Conservation (phyloP, 2,797 vertebrate species). For the Varecia variegata region DNA sequence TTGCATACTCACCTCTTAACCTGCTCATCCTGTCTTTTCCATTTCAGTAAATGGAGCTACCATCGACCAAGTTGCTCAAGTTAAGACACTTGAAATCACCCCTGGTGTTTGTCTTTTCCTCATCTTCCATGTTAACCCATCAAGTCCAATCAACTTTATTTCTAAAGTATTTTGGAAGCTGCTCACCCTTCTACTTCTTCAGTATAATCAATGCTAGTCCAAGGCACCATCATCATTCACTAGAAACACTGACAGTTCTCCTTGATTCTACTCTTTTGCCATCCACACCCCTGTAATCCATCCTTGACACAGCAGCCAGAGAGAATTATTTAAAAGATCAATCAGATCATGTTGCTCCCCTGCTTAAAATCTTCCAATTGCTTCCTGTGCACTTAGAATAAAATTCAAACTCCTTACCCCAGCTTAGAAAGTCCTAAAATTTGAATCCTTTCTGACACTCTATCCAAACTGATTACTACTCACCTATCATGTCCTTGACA, state of each 20-base stretch:
- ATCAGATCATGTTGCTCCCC: background rate
- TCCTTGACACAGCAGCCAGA: background rate
- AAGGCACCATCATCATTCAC: background rate
- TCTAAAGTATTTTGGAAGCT: background rate
- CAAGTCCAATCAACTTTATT: background rate
- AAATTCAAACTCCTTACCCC: background rate
- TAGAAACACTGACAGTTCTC: background rate
- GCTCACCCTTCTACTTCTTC: background rate
- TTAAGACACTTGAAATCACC: background rate
- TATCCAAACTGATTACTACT: background rate
- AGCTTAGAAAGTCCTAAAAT: background rate
- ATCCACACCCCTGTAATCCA: background rate
- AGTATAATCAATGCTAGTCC: background rate
- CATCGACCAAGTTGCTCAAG: background rate
- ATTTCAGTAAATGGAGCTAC: background rate
- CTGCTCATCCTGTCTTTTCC: background rate
- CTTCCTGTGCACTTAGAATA: background rate
- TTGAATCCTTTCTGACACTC: background rate
- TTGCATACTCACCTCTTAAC: background rate
- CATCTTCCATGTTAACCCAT: background rate
- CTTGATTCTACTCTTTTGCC: background rate
- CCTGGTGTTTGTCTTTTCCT: background rate
- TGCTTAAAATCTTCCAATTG: background rate
- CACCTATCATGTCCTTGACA: background rate
- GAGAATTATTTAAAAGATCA: background rate